These are phyloP conservation scores for Steinernema carpocapsae DNA, from an alignment of 2,888 invertebrate species.

Conservation along the genomic window DNA sequence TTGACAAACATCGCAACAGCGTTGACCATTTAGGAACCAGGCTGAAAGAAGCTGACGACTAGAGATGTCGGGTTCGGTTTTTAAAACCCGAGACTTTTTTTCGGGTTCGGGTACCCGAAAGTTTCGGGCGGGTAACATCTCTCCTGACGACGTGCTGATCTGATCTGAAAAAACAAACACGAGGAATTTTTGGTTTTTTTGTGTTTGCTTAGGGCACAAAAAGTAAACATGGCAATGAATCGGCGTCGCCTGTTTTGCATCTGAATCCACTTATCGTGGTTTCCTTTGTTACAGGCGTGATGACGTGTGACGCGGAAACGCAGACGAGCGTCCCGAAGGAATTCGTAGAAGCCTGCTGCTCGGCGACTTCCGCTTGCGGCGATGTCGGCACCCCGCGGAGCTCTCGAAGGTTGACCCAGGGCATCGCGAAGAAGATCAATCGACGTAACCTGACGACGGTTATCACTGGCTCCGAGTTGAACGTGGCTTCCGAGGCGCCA, in stretches of 20 bases:
- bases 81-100: too few relatives aligned
- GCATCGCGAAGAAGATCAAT: constrained; percentile 26
- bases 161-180: too few relatives aligned
- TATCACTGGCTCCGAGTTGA: not conserved
- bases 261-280: too few relatives aligned
- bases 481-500: constrained; percentile 15
- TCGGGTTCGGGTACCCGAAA: too few relatives aligned
- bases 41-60: too few relatives aligned
- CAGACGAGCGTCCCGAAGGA: constrained; percentile 7
- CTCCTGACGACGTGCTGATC: too few relatives aligned
- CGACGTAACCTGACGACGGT: not conserved
- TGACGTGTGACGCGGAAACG: constrained; percentile 34
- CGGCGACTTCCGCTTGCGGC: not conserved
- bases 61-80: too few relatives aligned
- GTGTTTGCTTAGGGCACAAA: too few relatives aligned
- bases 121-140: too few relatives aligned
- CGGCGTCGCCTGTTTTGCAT: too few relatives aligned
- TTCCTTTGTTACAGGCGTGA: constrained; percentile 19
- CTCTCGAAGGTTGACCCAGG: not conserved
- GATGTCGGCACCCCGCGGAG: not conserved
- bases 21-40: constrained; percentile 5
- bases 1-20: constrained; percentile 15
- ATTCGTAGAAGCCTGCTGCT: constrained; percentile 4
- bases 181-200: too few relatives aligned
- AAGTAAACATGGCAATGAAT: too few relatives aligned